phyloP scores from a whole-genome alignment of 2,888 invertebrate genomes.

The Girardia tigrina region DNA sequence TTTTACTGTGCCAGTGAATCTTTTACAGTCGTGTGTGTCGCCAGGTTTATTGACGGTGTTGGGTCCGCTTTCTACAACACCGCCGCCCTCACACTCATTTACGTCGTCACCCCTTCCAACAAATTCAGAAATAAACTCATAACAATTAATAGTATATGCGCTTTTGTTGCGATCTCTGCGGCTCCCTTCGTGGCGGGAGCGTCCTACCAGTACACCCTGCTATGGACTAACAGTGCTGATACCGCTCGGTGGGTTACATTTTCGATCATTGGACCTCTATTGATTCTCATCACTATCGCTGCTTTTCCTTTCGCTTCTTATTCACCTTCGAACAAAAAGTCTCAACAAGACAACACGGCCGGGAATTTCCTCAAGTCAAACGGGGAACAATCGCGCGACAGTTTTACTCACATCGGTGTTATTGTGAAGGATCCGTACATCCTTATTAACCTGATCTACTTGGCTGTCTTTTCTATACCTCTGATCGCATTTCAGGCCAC shows the following conservation, averaged over 20 bases:
- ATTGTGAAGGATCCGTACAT: slow-evolving; percentile 5
- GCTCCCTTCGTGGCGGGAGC: not conserved
- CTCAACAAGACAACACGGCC: not conserved
- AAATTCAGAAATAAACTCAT: not conserved
- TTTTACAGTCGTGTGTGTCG: not conserved
- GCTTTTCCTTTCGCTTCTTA: not conserved
- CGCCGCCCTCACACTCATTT: not conserved
- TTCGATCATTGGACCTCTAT: not conserved
- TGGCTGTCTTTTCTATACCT: not conserved
- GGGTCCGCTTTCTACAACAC: not conserved
- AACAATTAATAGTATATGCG: not conserved
- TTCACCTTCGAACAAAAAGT: not conserved
- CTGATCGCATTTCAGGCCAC: not conserved
- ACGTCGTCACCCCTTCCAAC: not conserved
- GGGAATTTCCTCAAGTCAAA: not conserved
- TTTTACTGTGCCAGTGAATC: not conserved
- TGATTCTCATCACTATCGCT: not conserved
- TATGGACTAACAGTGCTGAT: not conserved
- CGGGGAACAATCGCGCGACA: not conserved
- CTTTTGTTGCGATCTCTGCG: not conserved
- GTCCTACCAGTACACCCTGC: not conserved
- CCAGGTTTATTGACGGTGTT: not conserved
- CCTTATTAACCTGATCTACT: not conserved
- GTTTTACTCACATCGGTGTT: not conserved
- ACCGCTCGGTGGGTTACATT: not conserved